phyloP scores from a whole-genome alignment of 1,140 invertebrate species.

The Pseudachorutes palmiensis region DNA sequence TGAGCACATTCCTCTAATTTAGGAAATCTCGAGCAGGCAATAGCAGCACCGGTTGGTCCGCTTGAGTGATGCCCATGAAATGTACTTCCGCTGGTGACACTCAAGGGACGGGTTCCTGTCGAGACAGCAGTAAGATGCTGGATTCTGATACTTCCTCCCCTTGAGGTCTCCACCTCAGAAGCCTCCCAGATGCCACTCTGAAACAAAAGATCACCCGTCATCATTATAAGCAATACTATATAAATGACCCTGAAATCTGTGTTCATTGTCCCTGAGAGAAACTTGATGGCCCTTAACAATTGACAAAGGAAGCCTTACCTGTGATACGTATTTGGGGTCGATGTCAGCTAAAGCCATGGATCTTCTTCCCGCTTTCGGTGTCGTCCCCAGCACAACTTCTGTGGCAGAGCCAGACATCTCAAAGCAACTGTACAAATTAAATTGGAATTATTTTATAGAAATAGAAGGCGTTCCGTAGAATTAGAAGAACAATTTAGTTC shows the following conservation, averaged over 20 bases:
- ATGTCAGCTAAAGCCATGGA: conserved; percentile 41
- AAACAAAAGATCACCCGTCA: too few relatives aligned
- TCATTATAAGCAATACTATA: too few relatives aligned
- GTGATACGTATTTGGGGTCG: conserved; percentile 41
- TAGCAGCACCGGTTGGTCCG: conserved; percentile 24
- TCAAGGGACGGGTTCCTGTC: conserved; percentile 25
- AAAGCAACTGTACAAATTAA: conserved; percentile 22
- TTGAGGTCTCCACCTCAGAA: conserved; percentile 41
- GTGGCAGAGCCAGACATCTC: conserved; percentile 26
- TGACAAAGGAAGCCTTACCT: conserved; percentile 39
- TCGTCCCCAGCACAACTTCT: conserved; percentile 28
- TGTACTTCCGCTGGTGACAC: background rate
- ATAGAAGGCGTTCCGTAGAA: too few relatives aligned
- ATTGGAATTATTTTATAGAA: background rate
- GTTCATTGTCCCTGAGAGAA: too few relatives aligned
- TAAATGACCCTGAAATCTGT: background rate
- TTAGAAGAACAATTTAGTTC: too few relatives aligned
- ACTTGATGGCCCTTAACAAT: too few relatives aligned
- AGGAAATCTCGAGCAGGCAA: conserved; percentile 59
- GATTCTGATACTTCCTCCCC: conserved; percentile 41
- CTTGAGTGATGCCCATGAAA: conserved; percentile 5
- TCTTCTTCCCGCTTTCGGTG: conserved; percentile 35
- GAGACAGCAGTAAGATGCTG: conserved; percentile 40
- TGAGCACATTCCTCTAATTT: conserved; percentile 96
- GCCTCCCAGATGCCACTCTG: conserved; percentile 43